A percentile compares a stretch with the other conserved stretches of the same genome.
Evolutionary conservation across 2,888 invertebrate genomes (phyloP).

Genomic region (Yponomeuta cagnagella): DNA sequence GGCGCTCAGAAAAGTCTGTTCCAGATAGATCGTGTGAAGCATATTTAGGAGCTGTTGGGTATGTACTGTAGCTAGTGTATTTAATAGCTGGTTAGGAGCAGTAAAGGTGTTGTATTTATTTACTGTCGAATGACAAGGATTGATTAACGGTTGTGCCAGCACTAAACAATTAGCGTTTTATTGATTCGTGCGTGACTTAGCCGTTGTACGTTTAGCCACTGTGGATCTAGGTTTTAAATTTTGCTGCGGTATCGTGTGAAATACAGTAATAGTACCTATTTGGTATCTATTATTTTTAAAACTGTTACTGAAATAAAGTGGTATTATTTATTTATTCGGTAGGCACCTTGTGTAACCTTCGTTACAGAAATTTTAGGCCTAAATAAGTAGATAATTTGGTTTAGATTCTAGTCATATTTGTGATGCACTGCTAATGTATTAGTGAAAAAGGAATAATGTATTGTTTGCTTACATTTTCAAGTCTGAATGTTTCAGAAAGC

Average conservation of each 20-base stretch:
- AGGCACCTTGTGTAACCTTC: background rate
- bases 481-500: background rate
- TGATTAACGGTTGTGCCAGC: background rate
- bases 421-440: background rate
- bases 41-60: slow-evolving; percentile 21
- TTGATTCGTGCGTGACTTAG: background rate
- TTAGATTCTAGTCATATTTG: background rate
- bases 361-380: background rate
- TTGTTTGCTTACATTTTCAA: background rate
- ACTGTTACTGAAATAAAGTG: background rate
- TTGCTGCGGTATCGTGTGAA: background rate
- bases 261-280: background rate
- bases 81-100: background rate
- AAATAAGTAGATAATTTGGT: background rate
- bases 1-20: slow-evolving; percentile 32
- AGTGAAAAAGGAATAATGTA: background rate
- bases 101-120: background rate
- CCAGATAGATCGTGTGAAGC: slow-evolving; percentile 39
- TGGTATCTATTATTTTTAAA: background rate
- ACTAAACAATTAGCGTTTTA: background rate
- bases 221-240: background rate
- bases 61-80: background rate
- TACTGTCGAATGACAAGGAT: background rate
- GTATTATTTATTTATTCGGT: background rate
- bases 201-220: too few species aligned